These are phyloP conservation scores for Elanoides forficatus DNA, from an alignment of 2,113 vertebrate species.

Conservation along the genomic window DNA sequence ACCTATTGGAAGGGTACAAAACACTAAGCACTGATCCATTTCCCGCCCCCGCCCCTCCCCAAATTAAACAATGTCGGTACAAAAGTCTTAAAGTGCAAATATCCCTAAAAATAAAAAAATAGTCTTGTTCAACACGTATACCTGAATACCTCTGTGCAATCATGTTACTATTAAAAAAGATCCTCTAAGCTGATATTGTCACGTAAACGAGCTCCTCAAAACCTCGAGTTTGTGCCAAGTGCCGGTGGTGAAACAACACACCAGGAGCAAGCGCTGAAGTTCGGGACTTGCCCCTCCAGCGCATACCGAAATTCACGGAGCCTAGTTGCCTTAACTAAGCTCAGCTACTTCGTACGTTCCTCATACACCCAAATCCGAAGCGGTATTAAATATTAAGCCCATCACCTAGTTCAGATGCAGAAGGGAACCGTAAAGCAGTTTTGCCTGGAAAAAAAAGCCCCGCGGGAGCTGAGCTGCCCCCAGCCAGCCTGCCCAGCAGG, in stretches of 20 bases:
- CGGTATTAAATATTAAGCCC: background rate
- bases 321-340: background rate
- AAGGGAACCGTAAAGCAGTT: background rate
- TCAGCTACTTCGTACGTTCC: background rate
- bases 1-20: slow-evolving; percentile 75
- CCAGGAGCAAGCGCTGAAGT: background rate
- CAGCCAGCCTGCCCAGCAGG: background rate
- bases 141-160: background rate
- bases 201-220: background rate
- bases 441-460: background rate
- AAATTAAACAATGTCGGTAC: background rate
- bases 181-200: background rate
- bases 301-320: background rate
- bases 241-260: background rate
- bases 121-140: background rate
- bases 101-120: background rate
- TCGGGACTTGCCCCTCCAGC: background rate
- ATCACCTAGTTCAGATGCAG: background rate
- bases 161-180: background rate
- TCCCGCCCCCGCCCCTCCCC: too few species aligned
- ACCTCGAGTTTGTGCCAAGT: background rate
- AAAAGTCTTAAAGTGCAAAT: background rate
- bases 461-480: background rate
- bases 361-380: background rate
- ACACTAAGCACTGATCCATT: background rate